Evolutionary conservation across 2,113 vertebrate species (phyloP).

Genomic region (Meles meles): DNA sequence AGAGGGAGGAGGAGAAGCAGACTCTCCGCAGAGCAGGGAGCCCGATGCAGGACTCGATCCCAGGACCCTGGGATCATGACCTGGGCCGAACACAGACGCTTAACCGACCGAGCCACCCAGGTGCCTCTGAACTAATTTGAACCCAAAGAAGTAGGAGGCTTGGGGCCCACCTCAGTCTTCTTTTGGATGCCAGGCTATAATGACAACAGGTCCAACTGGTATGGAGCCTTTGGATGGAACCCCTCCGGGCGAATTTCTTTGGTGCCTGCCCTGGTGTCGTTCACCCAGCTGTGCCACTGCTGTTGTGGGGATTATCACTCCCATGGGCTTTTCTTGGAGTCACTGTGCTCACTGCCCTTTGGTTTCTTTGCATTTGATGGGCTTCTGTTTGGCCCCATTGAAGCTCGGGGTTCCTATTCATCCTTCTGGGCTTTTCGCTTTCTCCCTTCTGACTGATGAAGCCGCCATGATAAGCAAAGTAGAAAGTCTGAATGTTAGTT

Average conservation of each 20-base stretch:
- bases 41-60: neutral
- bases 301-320: neutral
- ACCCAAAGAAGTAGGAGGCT: neutral
- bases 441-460: neutral
- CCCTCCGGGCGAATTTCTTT: fast-evolving
- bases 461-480: neutral
- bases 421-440: neutral
- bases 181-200: neutral
- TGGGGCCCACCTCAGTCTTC: neutral
- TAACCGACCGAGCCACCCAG: neutral
- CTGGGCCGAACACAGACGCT: fast-evolving
- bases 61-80: neutral
- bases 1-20: neutral
- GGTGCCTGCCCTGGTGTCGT: neutral
- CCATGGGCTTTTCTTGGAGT: neutral
- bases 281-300: neutral
- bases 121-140: neutral
- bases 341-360: neutral
- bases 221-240: neutral
- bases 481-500: neutral
- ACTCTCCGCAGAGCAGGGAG: neutral
- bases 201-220: neutral
- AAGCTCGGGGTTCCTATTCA: neutral
- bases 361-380: neutral
- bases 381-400: neutral